Base-by-base conservation (phyloP, 2,888 invertebrate species). In the Chrysolina haemoptera region DNA sequence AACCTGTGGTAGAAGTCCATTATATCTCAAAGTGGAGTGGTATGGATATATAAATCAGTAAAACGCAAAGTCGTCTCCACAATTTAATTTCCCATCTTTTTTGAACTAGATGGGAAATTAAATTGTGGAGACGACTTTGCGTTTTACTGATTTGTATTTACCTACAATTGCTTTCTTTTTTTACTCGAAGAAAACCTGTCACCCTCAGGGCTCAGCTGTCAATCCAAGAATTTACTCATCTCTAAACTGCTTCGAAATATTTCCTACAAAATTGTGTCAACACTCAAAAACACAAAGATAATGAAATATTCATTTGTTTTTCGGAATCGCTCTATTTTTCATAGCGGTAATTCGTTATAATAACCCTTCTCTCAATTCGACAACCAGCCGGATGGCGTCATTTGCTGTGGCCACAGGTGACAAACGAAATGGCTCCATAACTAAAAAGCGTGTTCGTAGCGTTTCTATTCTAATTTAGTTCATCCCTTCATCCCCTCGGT, bases 371-470 rank as follows among this genome's bases (percentile, higher is more conserved):
- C 35, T 59, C 59, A 59, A 35, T 59, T 59, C 59, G 22, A n/a
- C 59, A 35, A 59, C 22, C 59, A 14, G 27, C 14, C n/a, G n/a
- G 27, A 35, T 35, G 35, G 35, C 59, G 14, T 27, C 59, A n/a
- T 59, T 59, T 59, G 27, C 59, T 59, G 71, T 53, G 71, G 74
- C 50, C 74, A 70, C 72, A 76, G 76, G 74, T 76, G 74, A 73
- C 70, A 74, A 74, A 74, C 70, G 69, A 71, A 72, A 67, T 63
- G 63, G 41, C 62, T 68, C 46, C 64, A 59, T 40, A 35, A 59
- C 62, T 69, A 62, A 63, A 76, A 68, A 68, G 62, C 55, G 59
- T 66, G 70, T 73, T 67, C 59, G 20, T 22, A 14, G n/a, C 65
- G 43, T 20, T 67, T 62, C 65, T 62, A 55, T 65, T 73, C 73